Base-by-base conservation (phyloP, 2,797 vertebrate genomes). In the Oreortyx pictus region DNA sequence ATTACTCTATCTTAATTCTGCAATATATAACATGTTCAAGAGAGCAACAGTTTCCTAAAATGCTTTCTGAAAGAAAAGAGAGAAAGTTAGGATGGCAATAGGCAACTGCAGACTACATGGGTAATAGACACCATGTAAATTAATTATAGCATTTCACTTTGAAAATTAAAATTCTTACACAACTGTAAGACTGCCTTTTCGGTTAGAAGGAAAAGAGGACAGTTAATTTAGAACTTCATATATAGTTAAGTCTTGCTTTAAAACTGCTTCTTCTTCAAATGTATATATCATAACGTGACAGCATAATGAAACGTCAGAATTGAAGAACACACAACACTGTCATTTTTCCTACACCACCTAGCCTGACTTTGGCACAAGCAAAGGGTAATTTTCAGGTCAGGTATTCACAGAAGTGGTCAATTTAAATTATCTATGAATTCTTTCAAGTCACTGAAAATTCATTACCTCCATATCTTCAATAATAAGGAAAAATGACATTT, bases 381-480 rank as follows among this genome's bases (percentile, higher is more conserved):
- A 9, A 82, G 65, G 74, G 76, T 60, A 95, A 78, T 93, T 96
- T 85, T 91, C 60, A 86, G 74, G 72, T 93, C 94, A 96, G 76
- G 65, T 87, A 89, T 93, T 76, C 74, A 89, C 86, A 87, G 91
- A 84, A 92, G 59, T 75, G 47, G 86, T 68, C 65, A 95, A 96
- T 96, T 94, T 95, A 95, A 96, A 95, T 97, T 96, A 96, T 94
- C 93, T 88, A 94, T 95, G 87, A 96, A 96, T 94, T 89, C 94
- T 95, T 94, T 87, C 84, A 92, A 86, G 68, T 43, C 82, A 62
- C 83, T 49, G 89, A 82, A 94, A 97, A 96, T 95, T 96, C 85
- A 97, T 96, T 94, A 87, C 80, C 27, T 91, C 56, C 64, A 35
- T 71, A 94, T 90, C 83, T 93, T 46, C 44, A 95, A 89, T 90